A percentile compares a stretch with the other conserved stretches of the same genome.
Conservation (phyloP, 2,113 vertebrate species). For the Lasiurus cinereus region DNA sequence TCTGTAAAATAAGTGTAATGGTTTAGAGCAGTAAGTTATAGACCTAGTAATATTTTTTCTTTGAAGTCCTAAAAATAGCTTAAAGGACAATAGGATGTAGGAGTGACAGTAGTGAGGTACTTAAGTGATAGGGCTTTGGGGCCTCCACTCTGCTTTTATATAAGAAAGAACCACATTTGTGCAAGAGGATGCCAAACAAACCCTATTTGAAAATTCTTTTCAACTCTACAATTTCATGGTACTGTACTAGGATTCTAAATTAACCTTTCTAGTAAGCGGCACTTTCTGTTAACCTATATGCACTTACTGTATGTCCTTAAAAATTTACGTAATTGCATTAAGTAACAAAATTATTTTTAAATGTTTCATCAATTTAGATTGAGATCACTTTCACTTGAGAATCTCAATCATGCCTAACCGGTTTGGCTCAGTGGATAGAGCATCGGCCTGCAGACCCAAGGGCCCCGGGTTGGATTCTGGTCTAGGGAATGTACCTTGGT, state of each 20-base stretch:
- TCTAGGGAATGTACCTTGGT: no score
- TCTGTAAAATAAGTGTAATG: neutral
- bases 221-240: constrained; percentile 45
- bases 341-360: constrained; percentile 51
- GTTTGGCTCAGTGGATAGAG: no score
- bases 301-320: neutral
- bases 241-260: constrained; percentile 24
- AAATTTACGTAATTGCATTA: constrained; percentile 5
- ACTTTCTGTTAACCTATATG: constrained; percentile 11
- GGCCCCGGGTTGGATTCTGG: no score
- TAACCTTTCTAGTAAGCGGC: constrained; percentile 1
- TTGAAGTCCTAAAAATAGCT: neutral
- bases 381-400: constrained; percentile 26
- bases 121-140: neutral
- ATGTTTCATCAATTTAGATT: constrained; percentile 50
- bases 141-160: neutral
- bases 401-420: neutral
- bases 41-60: neutral
- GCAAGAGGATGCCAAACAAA: constrained; percentile 31
- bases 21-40: neutral
- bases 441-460: no score
- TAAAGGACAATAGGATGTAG: neutral
- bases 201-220: constrained; percentile 28
- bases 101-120: neutral
- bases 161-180: constrained; percentile 1